Percentiles rank a stretch among this genome's conserved stretches.
These are phyloP conservation scores for Philhelius pedissequus DNA, from an alignment of 2,888 invertebrate genomes.

Conservation along the genomic window DNA sequence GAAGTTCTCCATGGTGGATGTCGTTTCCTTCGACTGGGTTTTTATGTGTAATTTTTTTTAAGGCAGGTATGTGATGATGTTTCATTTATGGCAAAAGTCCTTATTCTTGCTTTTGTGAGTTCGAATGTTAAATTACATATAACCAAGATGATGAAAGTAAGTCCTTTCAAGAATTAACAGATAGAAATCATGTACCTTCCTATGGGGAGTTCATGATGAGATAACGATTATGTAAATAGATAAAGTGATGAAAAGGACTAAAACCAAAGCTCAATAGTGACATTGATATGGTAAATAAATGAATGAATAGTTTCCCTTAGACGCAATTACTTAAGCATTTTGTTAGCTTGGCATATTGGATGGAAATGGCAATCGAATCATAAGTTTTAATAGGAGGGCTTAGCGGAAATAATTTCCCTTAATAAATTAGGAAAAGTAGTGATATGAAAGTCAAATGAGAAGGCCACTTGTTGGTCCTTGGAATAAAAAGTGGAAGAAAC, in stretches of 20 bases:
- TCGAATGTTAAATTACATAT: constrained; percentile 18
- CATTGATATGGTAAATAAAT: constrained; percentile 14
- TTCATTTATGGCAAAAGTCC: constrained; percentile 8
- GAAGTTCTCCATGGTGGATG: not conserved
- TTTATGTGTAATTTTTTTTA: not conserved
- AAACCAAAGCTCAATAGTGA: not conserved
- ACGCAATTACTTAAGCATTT: constrained; percentile 33
- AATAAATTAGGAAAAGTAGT: too few species aligned
- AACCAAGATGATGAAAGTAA: constrained; percentile 21
- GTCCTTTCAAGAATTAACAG: constrained; percentile 36
- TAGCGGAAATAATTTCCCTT: too few species aligned
- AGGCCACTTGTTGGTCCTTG: too few species aligned
- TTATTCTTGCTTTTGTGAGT: constrained; percentile 23
- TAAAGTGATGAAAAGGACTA: not conserved
- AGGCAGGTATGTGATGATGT: constrained; percentile 45
- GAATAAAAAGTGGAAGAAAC: too few species aligned
- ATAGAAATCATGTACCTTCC: constrained; percentile 14
- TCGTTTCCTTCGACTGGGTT: not conserved
- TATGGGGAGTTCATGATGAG: constrained; percentile 14
- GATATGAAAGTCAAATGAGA: too few species aligned
- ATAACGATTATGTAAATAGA: not conserved
- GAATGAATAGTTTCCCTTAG: constrained; percentile 32
- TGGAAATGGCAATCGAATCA: too few species aligned
- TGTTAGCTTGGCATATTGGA: not conserved
- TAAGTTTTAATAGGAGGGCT: too few species aligned